phyloP scores from a whole-genome alignment of 2,113 vertebrate genomes.

The Pristiophorus japonicus region DNA sequence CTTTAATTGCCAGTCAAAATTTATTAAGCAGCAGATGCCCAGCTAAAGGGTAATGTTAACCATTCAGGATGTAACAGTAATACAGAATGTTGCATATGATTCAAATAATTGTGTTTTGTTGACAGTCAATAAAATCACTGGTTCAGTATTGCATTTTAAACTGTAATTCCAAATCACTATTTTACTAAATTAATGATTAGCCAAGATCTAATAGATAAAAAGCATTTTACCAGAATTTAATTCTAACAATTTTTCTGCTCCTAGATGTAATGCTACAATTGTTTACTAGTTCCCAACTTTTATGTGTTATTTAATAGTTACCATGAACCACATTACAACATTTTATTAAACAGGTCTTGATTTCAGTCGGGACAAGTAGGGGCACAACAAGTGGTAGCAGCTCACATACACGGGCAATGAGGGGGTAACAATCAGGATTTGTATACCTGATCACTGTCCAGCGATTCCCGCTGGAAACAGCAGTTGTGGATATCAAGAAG shows the following conservation, averaged over 20 bases:
- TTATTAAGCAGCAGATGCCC: neutral
- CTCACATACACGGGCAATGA: neutral
- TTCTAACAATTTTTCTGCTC: neutral
- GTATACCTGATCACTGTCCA: neutral
- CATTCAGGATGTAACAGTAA: neutral
- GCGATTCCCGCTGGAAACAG: neutral
- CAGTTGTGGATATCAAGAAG: neutral
- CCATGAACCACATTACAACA: neutral
- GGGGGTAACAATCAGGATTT: neutral
- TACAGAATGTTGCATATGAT: neutral
- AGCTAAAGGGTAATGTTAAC: conserved; percentile 14
- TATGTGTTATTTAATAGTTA: neutral
- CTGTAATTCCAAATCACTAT: neutral
- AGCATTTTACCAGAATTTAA: neutral
- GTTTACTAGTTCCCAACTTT: neutral
- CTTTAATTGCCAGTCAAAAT: conserved; percentile 27
- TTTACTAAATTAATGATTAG: neutral
- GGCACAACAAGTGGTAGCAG: neutral
- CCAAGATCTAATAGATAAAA: too few species aligned
- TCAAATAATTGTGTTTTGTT: conserved; percentile 22
- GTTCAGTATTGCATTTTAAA: conserved; percentile 18
- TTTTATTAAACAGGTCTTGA: neutral
- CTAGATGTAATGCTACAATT: too few species aligned
- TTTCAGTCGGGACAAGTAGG: neutral
- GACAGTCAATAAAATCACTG: neutral